These are phyloP conservation scores for Acanthurus tractus DNA, from an alignment of 2,797 vertebrate genomes.

Conservation along the genomic window DNA sequence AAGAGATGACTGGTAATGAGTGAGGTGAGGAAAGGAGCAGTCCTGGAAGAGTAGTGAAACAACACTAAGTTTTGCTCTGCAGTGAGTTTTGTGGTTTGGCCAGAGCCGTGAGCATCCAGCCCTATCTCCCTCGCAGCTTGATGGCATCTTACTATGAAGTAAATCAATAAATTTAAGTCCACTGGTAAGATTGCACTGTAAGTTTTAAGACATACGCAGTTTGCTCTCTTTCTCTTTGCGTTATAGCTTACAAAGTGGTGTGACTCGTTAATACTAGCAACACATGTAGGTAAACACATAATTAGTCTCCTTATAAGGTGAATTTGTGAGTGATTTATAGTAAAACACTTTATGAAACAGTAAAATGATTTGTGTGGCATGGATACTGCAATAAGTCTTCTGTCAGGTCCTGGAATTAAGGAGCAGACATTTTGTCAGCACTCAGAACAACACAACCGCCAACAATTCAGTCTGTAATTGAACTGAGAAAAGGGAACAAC, in stretches of 20 bases:
- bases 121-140: conserved; percentile 53
- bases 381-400: conserved; percentile 75
- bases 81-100: conserved; percentile 43
- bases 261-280: conserved; percentile 84
- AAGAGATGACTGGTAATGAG: conserved; percentile 64
- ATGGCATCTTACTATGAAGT: conserved; percentile 74
- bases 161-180: conserved; percentile 77
- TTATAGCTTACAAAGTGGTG: conserved; percentile 73
- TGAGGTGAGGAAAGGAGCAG: conserved; percentile 57
- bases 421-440: conserved; percentile 76
- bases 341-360: conserved; percentile 82
- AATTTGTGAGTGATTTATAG: conserved; percentile 78
- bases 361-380: conserved; percentile 80
- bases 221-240: conserved; percentile 44
- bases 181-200: conserved; percentile 79
- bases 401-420: conserved; percentile 77
- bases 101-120: conserved; percentile 41
- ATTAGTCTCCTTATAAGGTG: conserved; percentile 75
- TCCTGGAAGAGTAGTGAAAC: conserved; percentile 23
- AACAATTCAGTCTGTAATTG: conserved; percentile 74
- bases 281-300: conserved; percentile 79
- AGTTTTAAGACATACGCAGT: conserved; percentile 60
- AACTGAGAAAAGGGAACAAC: conserved; percentile 74
- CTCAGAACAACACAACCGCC: conserved; percentile 74
- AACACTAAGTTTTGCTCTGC: conserved; percentile 51